These are phyloP conservation scores for Panagrolaimus sp. DNA, from an alignment of 1,140 invertebrate species.

Conservation along the genomic window DNA sequence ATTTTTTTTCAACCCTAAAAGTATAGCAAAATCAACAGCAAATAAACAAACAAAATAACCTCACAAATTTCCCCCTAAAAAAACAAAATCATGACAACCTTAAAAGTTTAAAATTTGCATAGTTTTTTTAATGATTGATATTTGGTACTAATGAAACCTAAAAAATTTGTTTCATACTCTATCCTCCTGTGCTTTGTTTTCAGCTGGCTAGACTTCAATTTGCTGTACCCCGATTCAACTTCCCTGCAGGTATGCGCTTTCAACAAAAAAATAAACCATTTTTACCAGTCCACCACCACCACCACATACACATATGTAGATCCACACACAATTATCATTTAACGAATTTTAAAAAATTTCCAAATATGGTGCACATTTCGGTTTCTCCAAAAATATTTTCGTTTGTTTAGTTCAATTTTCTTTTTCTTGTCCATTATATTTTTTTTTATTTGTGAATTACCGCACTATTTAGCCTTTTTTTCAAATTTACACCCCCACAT, in stretches of 20 bases:
- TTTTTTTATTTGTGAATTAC: too few species aligned
- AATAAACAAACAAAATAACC: not conserved
- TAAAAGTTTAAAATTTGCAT: too few species aligned
- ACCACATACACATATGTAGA: not conserved
- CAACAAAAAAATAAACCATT: too few species aligned
- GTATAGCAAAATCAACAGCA: not conserved
- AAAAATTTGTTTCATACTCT: slow-evolving; percentile 20
- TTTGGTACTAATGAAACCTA: slow-evolving; percentile 12
- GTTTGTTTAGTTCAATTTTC: too few species aligned
- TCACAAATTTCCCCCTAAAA: not conserved
- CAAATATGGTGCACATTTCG: slow-evolving; percentile 1
- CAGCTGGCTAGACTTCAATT: slow-evolving; percentile 35
- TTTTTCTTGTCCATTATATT: too few species aligned
- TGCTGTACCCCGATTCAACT: slow-evolving; percentile 22
- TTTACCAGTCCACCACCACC: not conserved
- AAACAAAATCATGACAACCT: not conserved
- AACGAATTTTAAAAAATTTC: slow-evolving; percentile 9
- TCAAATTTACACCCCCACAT: too few species aligned
- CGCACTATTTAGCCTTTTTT: too few species aligned
- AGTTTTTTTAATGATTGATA: not conserved
- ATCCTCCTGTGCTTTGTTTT: slow-evolving; percentile 36
- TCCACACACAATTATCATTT: not conserved
- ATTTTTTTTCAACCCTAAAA: not conserved
- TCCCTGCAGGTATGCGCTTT: slow-evolving; percentile 11
- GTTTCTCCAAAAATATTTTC: slow-evolving; percentile 1